Evolutionary conservation across 2,113 vertebrate species (phyloP).

Genomic region (rat (Rattus norvegicus)): GRCr8 NC_086023.1:68941501-68942000

Average conservation of each 20-base stretch:
- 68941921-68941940: not conserved
- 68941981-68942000: not conserved
- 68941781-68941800: not conserved
- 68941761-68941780: slow-evolving; percentile 39
- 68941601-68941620: slow-evolving; percentile 57
- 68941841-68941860: slow-evolving; percentile 32
- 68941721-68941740: slow-evolving; percentile 35
- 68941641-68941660: slow-evolving; percentile 59
- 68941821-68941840: not conserved
- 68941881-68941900: not conserved
- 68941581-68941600: slow-evolving; percentile 49
- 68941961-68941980: not conserved
- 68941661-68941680: slow-evolving; percentile 36
- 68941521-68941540: slow-evolving; percentile 65
- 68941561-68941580: slow-evolving; percentile 75
- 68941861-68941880: slow-evolving; percentile 8
- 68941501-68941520: slow-evolving; percentile 33
- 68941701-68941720: not conserved
- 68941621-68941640: slow-evolving; percentile 48
- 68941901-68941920: not conserved
- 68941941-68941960: not conserved
- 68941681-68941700: not conserved
- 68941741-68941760: not conserved
- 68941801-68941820: not conserved
- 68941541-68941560: slow-evolving; percentile 70